These are phyloP conservation scores for Drosophila biarmipes DNA, from an alignment of 1,140 invertebrate species.

Conservation along the genomic window DNA sequence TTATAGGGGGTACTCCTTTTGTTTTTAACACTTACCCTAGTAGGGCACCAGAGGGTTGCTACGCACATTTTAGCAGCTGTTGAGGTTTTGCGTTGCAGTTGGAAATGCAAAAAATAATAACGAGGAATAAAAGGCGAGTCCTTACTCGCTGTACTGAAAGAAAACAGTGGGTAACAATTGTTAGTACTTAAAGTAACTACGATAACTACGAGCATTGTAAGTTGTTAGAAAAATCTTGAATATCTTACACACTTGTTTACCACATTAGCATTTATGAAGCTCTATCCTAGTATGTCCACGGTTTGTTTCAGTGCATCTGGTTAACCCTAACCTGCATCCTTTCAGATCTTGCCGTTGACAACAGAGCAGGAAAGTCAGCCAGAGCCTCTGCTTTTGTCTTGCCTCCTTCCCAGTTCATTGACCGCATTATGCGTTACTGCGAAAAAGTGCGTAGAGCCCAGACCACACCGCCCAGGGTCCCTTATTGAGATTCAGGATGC, in stretches of 20 bases:
- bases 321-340: constrained; percentile 33
- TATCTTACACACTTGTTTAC: too few species aligned
- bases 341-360: constrained; percentile 58
- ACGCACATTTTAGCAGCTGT: constrained; percentile 79
- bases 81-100: constrained; percentile 60
- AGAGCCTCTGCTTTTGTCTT: constrained; percentile 35
- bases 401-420: constrained; percentile 66
- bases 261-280: too few species aligned
- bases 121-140: constrained; percentile 23
- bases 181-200: too few species aligned
- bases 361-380: constrained; percentile 37
- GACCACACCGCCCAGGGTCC: background rate
- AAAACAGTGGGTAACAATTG: background rate
- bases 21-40: constrained; percentile 73
- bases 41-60: constrained; percentile 48
- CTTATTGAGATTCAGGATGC: constrained; percentile 39
- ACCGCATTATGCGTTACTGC: constrained; percentile 69
- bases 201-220: too few species aligned
- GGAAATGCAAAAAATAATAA: constrained; percentile 45
- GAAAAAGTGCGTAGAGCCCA: constrained; percentile 31
- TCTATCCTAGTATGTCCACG: too few species aligned
- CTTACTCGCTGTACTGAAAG: constrained; percentile 11
- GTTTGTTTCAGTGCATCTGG: constrained; percentile 1
- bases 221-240: too few species aligned
- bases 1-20: constrained; percentile 59